Conservation (phyloP, 2,797 vertebrate species). For the Sebastes vulpes region DNA sequence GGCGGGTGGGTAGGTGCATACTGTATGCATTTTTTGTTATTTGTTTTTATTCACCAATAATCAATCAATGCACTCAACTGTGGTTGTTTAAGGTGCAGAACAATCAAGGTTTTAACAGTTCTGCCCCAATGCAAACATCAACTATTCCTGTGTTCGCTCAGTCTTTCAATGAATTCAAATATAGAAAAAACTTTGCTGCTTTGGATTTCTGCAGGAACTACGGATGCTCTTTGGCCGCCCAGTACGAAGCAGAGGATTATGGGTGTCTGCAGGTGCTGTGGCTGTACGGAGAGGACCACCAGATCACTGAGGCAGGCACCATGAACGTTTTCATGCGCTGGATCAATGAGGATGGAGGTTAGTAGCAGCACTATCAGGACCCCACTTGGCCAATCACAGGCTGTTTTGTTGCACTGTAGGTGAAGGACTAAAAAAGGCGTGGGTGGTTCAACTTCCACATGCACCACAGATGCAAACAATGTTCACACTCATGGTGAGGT, state of each 20-base stretch:
- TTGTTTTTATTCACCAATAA: background rate
- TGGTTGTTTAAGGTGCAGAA: background rate
- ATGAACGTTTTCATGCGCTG: slow-evolving; percentile 96
- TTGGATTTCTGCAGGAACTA: slow-evolving; percentile 88
- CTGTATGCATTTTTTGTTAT: background rate
- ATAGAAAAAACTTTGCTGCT: background rate
- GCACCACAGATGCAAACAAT: background rate
- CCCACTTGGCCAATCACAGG: no score
- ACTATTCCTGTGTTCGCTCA: background rate
- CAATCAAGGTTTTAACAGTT: background rate
- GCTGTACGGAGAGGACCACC: slow-evolving; percentile 92
- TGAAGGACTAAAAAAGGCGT: background rate
- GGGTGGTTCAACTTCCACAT: background rate
- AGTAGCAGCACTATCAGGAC: background rate
- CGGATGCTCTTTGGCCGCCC: slow-evolving; percentile 86
- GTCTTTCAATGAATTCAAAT: background rate
- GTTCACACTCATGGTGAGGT: background rate
- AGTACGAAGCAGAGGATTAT: slow-evolving; percentile 85
- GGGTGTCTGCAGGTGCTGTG: slow-evolving; percentile 94
- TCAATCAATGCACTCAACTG: background rate
- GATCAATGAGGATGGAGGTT: slow-evolving; percentile 93
- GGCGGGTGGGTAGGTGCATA: slow-evolving; percentile 86
- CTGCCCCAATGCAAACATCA: background rate
- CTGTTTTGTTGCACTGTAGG: background rate
- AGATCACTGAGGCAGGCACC: slow-evolving; percentile 93